phyloP scores from a whole-genome alignment of 2,888 invertebrate genomes.

The Meandrusa payeni region DNA sequence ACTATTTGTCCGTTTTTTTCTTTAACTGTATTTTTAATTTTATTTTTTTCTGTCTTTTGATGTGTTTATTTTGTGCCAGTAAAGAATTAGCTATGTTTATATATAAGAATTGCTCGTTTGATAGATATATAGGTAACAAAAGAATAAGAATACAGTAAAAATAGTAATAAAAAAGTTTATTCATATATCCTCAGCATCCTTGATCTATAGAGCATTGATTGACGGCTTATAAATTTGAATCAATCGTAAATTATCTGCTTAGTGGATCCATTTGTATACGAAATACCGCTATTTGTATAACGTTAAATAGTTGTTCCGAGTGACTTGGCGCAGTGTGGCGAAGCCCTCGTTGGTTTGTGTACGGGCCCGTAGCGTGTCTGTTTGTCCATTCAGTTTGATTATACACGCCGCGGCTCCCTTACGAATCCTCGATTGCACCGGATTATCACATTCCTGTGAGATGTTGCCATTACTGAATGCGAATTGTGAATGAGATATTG shows the following conservation, averaged over 20 bases:
- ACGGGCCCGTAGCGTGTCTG: slow-evolving; percentile 51
- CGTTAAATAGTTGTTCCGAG: slow-evolving; percentile 78
- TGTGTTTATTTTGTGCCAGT: too few relatives aligned
- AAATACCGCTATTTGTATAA: slow-evolving; percentile 74
- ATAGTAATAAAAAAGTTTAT: too few relatives aligned
- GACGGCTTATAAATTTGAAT: slow-evolving; percentile 61
- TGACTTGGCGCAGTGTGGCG: slow-evolving; percentile 64
- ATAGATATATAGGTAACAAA: too few relatives aligned
- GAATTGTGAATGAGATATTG: too few relatives aligned
- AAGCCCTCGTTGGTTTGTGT: slow-evolving; percentile 57
- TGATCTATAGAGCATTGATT: slow-evolving; percentile 64
- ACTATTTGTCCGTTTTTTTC: too few relatives aligned
- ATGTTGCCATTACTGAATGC: slow-evolving; percentile 2
- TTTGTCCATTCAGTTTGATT: slow-evolving; percentile 71
- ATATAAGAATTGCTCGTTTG: too few relatives aligned
- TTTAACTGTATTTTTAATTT: too few relatives aligned
- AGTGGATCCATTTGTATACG: slow-evolving; percentile 63
- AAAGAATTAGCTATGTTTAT: too few relatives aligned
- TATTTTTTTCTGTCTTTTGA: too few relatives aligned
- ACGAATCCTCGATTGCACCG: slow-evolving; percentile 23
- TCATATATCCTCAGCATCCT: too few relatives aligned
- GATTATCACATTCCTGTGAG: slow-evolving; percentile 26
- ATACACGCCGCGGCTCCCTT: slow-evolving; percentile 58
- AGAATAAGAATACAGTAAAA: too few relatives aligned
- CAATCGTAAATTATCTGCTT: slow-evolving; percentile 75